Base-by-base conservation (phyloP, 2,113 vertebrate species). In the Stegastes partitus region DNA sequence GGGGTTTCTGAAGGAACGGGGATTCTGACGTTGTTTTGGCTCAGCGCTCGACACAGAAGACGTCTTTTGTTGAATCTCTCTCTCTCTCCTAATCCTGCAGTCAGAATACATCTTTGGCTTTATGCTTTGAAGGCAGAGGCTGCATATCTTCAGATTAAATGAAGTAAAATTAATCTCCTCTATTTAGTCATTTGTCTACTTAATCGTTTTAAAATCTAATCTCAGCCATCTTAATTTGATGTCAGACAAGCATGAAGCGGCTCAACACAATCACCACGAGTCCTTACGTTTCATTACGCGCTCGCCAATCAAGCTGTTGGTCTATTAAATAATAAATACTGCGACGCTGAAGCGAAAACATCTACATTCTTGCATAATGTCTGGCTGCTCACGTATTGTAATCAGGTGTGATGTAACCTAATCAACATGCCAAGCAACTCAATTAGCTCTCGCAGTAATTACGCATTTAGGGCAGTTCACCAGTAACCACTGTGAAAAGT, bases 81-180 rank as follows among this genome's bases (percentile, higher is more conserved):
- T 77, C 50, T 26, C 22, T 12, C 6, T 19, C 15, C 47, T 77
- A 74, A 81, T 65, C 62, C 69, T 26, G 0, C 59, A 87, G 58
- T 83, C 37, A 68, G 57, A 72, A 69, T 31, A 82, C 39, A 67
- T 84, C 61, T 92, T 84, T 87, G 87, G 89, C 83, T 87, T 75
- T 44, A 54, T 86, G 75, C 57, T 77, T 81, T 77, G 56, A 84
- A 89, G 85, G 67, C 77, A 71, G 82, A 65, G 50, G 56, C 62
- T 81, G 64, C 68, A 23, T 58, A 53, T 37, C 39, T 62, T 67
- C 25, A 44, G 53, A 80, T 77, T 65, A 56, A 74, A 70, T 9
- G 0, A 64, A 47, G 8, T 51, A 26, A 81, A 70, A 68, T 22
- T 2, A 11, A 74, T 74, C 65, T 59, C 73, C 54, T 63, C n/a